These are phyloP conservation scores for Variabilichromis moorii DNA, from an alignment of 2,113 vertebrate species.

Conservation along the genomic window DNA sequence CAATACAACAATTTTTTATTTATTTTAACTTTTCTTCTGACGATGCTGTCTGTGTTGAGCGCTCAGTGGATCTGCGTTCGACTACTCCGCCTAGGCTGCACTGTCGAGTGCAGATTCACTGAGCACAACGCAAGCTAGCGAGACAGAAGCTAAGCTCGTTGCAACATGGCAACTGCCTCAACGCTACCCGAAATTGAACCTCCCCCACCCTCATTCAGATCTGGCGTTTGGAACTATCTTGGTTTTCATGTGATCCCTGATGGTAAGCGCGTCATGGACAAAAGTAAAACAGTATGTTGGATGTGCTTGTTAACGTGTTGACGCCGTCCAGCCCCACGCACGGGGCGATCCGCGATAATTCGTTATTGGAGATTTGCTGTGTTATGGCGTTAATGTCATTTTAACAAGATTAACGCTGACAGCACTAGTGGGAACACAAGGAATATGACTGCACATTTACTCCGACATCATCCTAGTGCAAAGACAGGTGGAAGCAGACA, in stretches of 20 bases:
- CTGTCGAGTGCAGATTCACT: neutral
- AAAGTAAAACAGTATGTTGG: neutral
- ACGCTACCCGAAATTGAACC: neutral
- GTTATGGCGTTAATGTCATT: neutral
- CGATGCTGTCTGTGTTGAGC: neutral
- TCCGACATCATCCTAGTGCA: fast-evolving
- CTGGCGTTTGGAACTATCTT: fast-evolving
- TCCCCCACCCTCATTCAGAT: neutral
- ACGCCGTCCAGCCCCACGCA: fast-evolving
- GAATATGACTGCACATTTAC: too few species aligned
- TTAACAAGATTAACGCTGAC: neutral
- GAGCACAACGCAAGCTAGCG: neutral
- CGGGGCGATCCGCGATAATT: fast-evolving
- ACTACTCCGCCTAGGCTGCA: neutral
- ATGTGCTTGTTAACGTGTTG: neutral
- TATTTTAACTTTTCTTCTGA: neutral
- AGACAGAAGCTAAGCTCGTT: neutral
- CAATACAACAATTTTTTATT: neutral
- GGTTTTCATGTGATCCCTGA: neutral
- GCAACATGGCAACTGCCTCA: neutral
- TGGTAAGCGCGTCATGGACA: neutral
- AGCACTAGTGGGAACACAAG: too few species aligned
- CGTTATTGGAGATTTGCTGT: fast-evolving
- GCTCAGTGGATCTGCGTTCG: neutral
- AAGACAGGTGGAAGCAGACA: too few species aligned